These are phyloP conservation scores for Allobates femoralis DNA, from an alignment of 2,797 vertebrate genomes.

Conservation along the genomic window DNA sequence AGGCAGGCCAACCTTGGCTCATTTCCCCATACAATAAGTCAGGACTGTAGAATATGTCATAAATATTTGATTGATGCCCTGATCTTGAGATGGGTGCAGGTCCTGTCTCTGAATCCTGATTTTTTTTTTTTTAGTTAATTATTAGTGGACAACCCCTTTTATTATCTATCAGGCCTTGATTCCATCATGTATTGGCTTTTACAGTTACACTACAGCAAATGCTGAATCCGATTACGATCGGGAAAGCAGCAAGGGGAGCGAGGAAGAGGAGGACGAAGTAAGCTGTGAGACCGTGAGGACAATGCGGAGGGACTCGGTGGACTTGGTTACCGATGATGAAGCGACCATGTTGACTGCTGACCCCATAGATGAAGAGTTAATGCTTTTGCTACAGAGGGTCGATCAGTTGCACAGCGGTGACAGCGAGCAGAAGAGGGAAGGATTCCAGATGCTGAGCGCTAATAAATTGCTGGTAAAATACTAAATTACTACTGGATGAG, in stretches of 20 bases:
- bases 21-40: no score
- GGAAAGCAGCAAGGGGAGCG: conserved; percentile 82
- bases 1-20: no score
- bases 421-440: conserved; percentile 78
- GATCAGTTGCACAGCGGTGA: conserved; percentile 84
- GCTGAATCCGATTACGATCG: conserved; percentile 91
- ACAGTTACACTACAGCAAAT: conserved; percentile 90
- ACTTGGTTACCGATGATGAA: conserved; percentile 73
- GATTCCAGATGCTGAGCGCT: conserved; percentile 84
- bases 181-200: conserved; percentile 19
- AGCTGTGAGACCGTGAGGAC: conserved; percentile 89
- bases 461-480: conserved; percentile 83
- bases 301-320: conserved; percentile 77
- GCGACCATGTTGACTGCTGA: conserved; percentile 47
- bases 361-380: conserved; percentile 77
- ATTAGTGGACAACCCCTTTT: no score
- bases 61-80: no score
- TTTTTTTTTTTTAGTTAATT: no score
- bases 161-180: no score
- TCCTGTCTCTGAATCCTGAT: no score
- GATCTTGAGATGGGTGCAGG: no score
- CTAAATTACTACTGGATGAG: not conserved
- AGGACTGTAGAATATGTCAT: no score
- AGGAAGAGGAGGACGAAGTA: conserved; percentile 79
- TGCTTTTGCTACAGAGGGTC: conserved; percentile 83